phyloP scores from a whole-genome alignment of 2,888 invertebrate species.

The Synergus laeviventris region DNA sequence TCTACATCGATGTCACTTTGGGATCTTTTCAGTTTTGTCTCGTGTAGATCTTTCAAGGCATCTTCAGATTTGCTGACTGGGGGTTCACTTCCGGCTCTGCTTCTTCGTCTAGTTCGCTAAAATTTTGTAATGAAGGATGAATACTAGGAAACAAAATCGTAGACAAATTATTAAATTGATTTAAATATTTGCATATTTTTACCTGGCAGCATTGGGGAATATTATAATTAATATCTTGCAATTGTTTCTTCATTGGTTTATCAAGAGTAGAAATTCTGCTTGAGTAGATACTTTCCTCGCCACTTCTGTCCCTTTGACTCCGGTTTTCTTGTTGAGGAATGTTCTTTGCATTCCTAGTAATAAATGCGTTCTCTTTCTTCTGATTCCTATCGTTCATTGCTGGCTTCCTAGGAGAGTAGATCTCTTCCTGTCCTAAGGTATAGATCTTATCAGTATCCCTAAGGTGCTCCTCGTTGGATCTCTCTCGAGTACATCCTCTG shows the following conservation, averaged over 20 bases:
- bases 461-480: constrained; percentile 63
- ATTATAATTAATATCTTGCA: constrained; percentile 37
- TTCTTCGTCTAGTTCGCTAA: constrained; percentile 56
- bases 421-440: constrained; percentile 62
- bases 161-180: too few species aligned
- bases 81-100: constrained; percentile 73
- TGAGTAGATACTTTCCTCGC: constrained; percentile 49
- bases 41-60: constrained; percentile 53
- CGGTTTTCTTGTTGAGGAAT: constrained; percentile 31
- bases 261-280: constrained; percentile 66
- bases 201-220: constrained; percentile 33
- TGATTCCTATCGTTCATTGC: constrained; percentile 39
- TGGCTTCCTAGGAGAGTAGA: constrained; percentile 45
- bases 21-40: constrained; percentile 75
- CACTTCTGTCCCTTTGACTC: constrained; percentile 38
- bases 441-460: constrained; percentile 70
- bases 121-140: neutral
- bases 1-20: constrained; percentile 78
- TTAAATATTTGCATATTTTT: neutral
- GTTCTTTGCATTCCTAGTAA: constrained; percentile 39
- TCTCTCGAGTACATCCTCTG: constrained; percentile 43
- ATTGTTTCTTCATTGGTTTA: constrained; percentile 60
- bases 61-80: constrained; percentile 66
- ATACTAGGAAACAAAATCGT: neutral
- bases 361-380: constrained; percentile 10